Percentiles rank a stretch among this genome's conserved stretches.
phyloP scores from a whole-genome alignment of 2,888 invertebrate genomes.

The Kryphioiulus occultus region DNA sequence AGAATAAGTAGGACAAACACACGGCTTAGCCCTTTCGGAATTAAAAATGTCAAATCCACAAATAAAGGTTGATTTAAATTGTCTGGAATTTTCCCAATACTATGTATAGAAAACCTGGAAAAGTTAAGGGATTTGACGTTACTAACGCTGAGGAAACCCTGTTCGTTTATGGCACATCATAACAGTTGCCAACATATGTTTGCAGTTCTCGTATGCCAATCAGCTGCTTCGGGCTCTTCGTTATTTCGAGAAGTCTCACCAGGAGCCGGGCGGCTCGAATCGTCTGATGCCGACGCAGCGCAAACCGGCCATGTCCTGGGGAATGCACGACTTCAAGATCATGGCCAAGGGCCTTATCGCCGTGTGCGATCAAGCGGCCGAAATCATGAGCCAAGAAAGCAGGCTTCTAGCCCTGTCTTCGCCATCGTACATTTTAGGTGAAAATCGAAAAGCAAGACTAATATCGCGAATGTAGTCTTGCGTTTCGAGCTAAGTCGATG shows the following conservation, averaged over 20 bases:
- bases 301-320: conserved; percentile 59
- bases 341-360: conserved; percentile 65
- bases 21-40: no score
- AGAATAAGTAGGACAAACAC: no score
- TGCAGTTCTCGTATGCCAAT: not conserved
- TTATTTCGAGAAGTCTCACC: conserved; percentile 64
- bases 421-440: conserved; percentile 70
- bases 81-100: no score
- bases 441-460: conserved; percentile 44
- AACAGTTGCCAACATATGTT: not conserved
- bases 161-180: no score
- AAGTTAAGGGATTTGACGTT: no score
- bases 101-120: no score
- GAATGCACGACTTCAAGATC: conserved; percentile 56
- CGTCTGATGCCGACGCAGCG: conserved; percentile 36
- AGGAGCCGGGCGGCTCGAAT: not conserved
- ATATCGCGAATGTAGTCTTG: no score
- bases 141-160: no score
- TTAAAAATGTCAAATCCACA: no score
- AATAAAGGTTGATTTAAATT: no score
- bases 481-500: not conserved
- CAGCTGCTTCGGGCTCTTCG: conserved; percentile 61
- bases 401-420: conserved; percentile 67
- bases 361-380: conserved; percentile 66
- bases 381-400: conserved; percentile 66